Evolutionary conservation across 2,113 vertebrate species (phyloP), one percentile per base, ranked within the genome.

Genomic region (Gasterosteus nipponicus): DNA sequence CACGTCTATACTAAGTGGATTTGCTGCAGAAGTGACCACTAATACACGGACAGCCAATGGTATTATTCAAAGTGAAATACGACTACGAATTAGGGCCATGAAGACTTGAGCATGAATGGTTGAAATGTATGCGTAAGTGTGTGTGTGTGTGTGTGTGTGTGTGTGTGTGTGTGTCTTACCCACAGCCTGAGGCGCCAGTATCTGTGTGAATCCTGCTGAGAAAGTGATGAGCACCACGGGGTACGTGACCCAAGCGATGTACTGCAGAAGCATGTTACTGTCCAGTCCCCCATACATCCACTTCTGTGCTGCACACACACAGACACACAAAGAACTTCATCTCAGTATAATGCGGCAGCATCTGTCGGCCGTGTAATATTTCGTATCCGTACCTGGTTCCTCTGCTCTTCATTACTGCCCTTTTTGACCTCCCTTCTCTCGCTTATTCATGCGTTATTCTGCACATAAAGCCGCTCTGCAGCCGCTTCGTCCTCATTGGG

Each of bases 191-290:
- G 98, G 98, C 0, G 98, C 95, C 15, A 99, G 94, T 78, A 99
- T 99, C 94, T 99, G 98, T 7, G 97, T 99, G 88, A 99, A 99
- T 78, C 98, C 98, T 0, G 98, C 98, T 0, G 98, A 99, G 94
- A 99, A 99, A 46, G 98, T 99, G 94, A 99, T 99, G 91, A 99
- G 96, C 82, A 99, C 98, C 0, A 98, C 95, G 0, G 98, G 98
- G 82, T 99, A 99, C 77, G 96, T 98, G 86, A 99, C 96, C 98
- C 98, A 99, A 73, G 97, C 98, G 89, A 99, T 92, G 92, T 99
- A 99, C 89, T 99, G 98, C 73, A 99, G 95, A 31, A 98, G 90
- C 91, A 98, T 92, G 77, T 96, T 99, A 86, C 93, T 95, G 90
- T 97, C 95, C 93, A 99, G 90, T 16, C 97, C 97, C 5, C 90